phyloP scores from a whole-genome alignment of 2,888 invertebrate genomes.

The Resseliella maxima region DNA sequence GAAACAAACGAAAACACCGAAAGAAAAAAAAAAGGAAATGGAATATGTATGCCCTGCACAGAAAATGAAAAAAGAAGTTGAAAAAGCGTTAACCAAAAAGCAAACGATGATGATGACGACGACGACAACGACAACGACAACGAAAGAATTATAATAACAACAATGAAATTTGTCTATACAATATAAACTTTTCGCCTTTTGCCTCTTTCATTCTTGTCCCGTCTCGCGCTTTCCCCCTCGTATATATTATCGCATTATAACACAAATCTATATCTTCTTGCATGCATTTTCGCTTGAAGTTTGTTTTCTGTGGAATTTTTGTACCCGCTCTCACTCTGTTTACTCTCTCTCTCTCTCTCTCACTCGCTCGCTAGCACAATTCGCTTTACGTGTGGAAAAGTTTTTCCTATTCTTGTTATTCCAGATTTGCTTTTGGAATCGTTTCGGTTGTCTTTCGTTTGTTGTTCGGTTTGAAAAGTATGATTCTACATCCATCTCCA shows the following conservation, averaged over 20 bases:
- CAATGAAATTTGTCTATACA: constrained; percentile 54
- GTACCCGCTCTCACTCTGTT: neutral
- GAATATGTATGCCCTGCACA: neutral
- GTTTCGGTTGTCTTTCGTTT: neutral
- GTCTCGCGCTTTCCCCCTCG: no score
- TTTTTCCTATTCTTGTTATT: constrained; percentile 26
- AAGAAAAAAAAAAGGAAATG: neutral
- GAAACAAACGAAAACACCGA: neutral
- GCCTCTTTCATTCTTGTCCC: neutral
- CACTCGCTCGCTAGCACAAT: neutral
- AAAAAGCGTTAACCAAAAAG: constrained; percentile 39
- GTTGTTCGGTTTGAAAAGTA: neutral
- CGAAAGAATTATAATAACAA: constrained; percentile 53
- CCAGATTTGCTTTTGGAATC: neutral
- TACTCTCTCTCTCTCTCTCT: neutral
- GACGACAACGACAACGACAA: no score
- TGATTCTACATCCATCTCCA: no score
- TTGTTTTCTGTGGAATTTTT: constrained; percentile 38
- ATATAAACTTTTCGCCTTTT: constrained; percentile 48
- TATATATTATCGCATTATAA: constrained; percentile 35
- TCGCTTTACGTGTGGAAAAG: constrained; percentile 5
- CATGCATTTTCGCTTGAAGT: constrained; percentile 53
- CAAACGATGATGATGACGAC: no score
- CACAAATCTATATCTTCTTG: constrained; percentile 52
- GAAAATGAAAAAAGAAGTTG: constrained; percentile 8